phyloP scores from a whole-genome alignment of 1,140 invertebrate genomes.

The Lamellibrachia luymesi region DNA sequence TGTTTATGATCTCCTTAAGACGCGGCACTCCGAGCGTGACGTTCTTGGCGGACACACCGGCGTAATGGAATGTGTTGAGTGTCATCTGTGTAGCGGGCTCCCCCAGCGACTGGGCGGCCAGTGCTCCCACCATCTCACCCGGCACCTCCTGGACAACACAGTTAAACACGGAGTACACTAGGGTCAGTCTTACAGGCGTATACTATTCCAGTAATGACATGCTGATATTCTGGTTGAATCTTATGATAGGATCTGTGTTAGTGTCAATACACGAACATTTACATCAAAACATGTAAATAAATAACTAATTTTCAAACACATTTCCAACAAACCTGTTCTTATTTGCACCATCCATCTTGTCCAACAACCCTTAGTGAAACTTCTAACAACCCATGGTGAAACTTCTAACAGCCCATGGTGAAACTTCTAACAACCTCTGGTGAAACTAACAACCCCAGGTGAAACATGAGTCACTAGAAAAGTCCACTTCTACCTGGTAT shows the following conservation, averaged over 20 bases:
- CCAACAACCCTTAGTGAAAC: background rate
- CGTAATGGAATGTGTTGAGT: slow-evolving; percentile 99
- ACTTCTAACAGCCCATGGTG: background rate
- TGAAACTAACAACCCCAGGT: too few relatives aligned
- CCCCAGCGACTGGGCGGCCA: slow-evolving; percentile 96
- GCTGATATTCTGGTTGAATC: background rate
- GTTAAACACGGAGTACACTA: background rate
- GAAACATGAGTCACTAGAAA: too few relatives aligned
- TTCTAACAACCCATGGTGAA: background rate
- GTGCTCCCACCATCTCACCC: slow-evolving; percentile 98
- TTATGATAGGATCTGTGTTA: background rate
- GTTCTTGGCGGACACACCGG: slow-evolving; percentile 99
- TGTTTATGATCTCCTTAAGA: slow-evolving; percentile 95
- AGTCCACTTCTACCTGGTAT: background rate
- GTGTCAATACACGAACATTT: background rate
- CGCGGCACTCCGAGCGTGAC: slow-evolving; percentile 98
- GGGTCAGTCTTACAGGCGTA: background rate
- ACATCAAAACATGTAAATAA: too few relatives aligned
- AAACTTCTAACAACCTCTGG: background rate
- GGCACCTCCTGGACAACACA: slow-evolving; percentile 65
- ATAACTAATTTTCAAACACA: too few relatives aligned
- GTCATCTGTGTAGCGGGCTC: slow-evolving; percentile 99
- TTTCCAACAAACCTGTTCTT: background rate
- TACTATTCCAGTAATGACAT: background rate
- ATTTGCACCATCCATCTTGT: background rate